Base-by-base conservation (phyloP, 2,113 vertebrate genomes). In the Smithornis capensis region DNA sequence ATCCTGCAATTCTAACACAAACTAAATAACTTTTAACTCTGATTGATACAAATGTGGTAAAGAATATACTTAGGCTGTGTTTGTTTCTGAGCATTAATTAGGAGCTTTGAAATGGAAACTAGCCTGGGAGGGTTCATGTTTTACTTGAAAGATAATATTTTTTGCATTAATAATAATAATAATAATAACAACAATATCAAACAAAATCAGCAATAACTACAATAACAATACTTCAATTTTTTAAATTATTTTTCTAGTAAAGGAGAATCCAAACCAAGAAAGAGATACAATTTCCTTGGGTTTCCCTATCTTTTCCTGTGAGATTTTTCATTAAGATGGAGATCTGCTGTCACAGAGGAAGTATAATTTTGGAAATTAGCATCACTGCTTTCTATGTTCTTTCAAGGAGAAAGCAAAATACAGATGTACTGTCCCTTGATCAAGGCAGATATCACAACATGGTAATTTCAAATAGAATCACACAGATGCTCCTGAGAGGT, bases 351-450 rank as follows among this genome's bases (percentile, higher is more conserved):
- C 35, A 35, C 1, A 3, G n/a, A 52, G 29, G 8, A 84, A 55
- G 18, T 38, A 42, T 27, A 15, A 42, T 78, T 87, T 81, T 87
- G 21, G 38, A 19, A 63, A 33, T 57, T 40, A 77, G 29, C 10
- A 14, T 57, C 3, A 3, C 4, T 52, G 8, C 8, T 93, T 82
- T 40, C 4, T 50, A 18, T 12, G 3, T 29, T 77, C 28, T 84
- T 90, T 53, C 45, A 38, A 92, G 5, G 24, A 87, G 45, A 42
- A 67, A 52, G 4, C 45, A 79, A 78, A 91, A 80, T 6, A 9
- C 27, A 57, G 12, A 47, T 2, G 2, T 5, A 7, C 6, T 90
- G 8, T 23, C 31, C 2, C 3, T 65, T 3, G 10, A 12, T 42
- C 19, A 83, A 69, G 31, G 21, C 4, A 74, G 33, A 25, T 14